Evolutionary conservation across 2,888 invertebrate species (phyloP).

Genomic region (Dolichomitus sp.): DNA sequence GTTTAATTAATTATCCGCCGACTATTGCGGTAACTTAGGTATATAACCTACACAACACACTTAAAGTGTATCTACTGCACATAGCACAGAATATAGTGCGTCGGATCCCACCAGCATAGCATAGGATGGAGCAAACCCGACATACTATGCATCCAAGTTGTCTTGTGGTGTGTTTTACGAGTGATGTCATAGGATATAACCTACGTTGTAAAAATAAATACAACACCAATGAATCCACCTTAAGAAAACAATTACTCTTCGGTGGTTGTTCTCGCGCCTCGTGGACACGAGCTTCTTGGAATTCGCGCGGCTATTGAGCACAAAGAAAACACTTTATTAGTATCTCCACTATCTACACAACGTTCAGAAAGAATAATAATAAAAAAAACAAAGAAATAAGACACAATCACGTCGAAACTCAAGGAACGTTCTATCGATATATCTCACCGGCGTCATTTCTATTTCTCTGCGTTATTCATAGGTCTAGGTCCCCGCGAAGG

Average conservation of each 20-base stretch:
- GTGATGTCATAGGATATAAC: slow-evolving; percentile 1
- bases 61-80: slow-evolving; percentile 20
- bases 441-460: slow-evolving; percentile 64
- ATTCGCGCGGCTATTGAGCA: slow-evolving; percentile 32
- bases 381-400: slow-evolving; percentile 10
- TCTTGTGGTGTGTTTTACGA: slow-evolving; percentile 44
- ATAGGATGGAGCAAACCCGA: slow-evolving; percentile 36
- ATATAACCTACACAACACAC: slow-evolving; percentile 20
- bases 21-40: slow-evolving; percentile 65
- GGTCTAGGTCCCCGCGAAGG: slow-evolving; percentile 61
- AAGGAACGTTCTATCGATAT: slow-evolving; percentile 53
- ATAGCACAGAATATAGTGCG: slow-evolving; percentile 32
- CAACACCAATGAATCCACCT: slow-evolving; percentile 37
- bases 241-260: slow-evolving; percentile 59
- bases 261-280: slow-evolving; percentile 63
- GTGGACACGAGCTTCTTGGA: slow-evolving; percentile 43
- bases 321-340: slow-evolving; percentile 53
- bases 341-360: slow-evolving; percentile 20
- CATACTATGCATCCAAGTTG: slow-evolving; percentile 26
- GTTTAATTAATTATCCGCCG: slow-evolving; percentile 69
- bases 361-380: background rate
- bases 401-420: slow-evolving; percentile 53
- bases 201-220: slow-evolving; percentile 51
- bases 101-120: slow-evolving; percentile 9
- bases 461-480: slow-evolving; percentile 68